Evolutionary conservation across 2,797 vertebrate genomes (phyloP).

Genomic region (Rallus crepitans): DNA sequence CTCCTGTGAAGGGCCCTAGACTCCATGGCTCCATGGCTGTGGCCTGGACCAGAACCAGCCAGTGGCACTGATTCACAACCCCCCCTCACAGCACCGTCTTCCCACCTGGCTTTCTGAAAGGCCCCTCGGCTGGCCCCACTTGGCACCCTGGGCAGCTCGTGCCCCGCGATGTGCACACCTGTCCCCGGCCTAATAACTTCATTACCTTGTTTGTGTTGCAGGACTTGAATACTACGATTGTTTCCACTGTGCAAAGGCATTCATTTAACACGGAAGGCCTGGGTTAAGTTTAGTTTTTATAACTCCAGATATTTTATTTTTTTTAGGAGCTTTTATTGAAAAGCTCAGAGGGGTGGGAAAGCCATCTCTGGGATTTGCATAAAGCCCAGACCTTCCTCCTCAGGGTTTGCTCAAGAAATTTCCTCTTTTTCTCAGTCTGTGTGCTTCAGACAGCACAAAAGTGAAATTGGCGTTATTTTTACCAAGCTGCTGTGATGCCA

Average conservation of each 20-base stretch:
- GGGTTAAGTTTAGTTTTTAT: background rate
- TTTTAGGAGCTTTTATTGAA: background rate
- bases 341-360: background rate
- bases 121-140: rapidly evolving
- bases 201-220: background rate
- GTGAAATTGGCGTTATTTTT: slow-evolving; percentile 17
- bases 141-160: rapidly evolving
- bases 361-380: background rate
- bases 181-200: background rate
- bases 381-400: background rate
- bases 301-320: background rate
- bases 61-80: rapidly evolving
- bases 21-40: rapidly evolving
- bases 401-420: background rate
- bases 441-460: background rate
- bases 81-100: rapidly evolving
- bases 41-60: background rate
- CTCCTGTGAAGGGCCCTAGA: rapidly evolving
- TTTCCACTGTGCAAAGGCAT: background rate
- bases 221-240: background rate
- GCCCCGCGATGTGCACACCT: rapidly evolving
- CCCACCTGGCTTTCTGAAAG: rapidly evolving
- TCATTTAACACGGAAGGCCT: background rate
- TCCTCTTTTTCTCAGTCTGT: background rate
- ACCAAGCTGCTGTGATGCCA: slow-evolving; percentile 32